These are phyloP conservation scores for Poeciliopsis paucimaculata DNA, from an alignment of 2,797 vertebrate genomes.

Conservation along the genomic window DNA sequence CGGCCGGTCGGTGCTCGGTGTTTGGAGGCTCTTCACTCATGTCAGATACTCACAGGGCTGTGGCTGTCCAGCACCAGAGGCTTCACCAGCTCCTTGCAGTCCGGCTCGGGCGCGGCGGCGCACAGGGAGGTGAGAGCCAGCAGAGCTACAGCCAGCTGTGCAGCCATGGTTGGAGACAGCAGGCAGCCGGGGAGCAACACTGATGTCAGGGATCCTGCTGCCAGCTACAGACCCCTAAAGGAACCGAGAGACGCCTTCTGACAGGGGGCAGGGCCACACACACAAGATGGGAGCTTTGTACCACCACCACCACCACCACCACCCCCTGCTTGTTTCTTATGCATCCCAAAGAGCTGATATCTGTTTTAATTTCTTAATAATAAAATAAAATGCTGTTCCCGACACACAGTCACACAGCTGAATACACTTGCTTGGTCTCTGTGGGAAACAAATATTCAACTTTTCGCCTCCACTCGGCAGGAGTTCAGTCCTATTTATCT, in stretches of 20 bases:
- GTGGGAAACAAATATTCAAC: conserved; percentile 19
- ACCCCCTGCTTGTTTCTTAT: background rate
- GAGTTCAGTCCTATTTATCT: conserved; percentile 54
- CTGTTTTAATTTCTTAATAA: background rate
- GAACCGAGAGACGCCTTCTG: conserved; percentile 45
- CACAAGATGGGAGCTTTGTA: conserved; percentile 7
- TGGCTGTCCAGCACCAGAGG: conserved; percentile 76
- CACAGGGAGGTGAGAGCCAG: conserved; percentile 70
- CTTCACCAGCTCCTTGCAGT: conserved; percentile 75
- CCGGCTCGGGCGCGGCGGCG: conserved; percentile 58
- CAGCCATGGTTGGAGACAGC: conserved; percentile 69
- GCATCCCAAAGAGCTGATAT: background rate
- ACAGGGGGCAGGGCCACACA: conserved; percentile 62
- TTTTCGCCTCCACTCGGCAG: conserved; percentile 37
- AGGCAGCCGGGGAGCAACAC: conserved; percentile 55
- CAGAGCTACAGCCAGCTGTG: conserved; percentile 68
- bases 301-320: background rate
- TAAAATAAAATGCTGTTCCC: background rate
- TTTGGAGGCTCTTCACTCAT: conserved; percentile 7
- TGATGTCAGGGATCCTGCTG: conserved; percentile 60
- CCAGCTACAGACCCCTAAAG: conserved; percentile 45
- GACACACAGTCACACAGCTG: conserved; percentile 14
- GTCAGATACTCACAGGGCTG: conserved; percentile 73
- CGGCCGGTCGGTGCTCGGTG: background rate
- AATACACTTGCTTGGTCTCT: conserved; percentile 13